A percentile compares a stretch with the other conserved stretches of the same genome.
These are phyloP conservation scores for Brachionus asplanchnoidis DNA, from an alignment of 1,140 invertebrate genomes.

Conservation along the genomic window DNA sequence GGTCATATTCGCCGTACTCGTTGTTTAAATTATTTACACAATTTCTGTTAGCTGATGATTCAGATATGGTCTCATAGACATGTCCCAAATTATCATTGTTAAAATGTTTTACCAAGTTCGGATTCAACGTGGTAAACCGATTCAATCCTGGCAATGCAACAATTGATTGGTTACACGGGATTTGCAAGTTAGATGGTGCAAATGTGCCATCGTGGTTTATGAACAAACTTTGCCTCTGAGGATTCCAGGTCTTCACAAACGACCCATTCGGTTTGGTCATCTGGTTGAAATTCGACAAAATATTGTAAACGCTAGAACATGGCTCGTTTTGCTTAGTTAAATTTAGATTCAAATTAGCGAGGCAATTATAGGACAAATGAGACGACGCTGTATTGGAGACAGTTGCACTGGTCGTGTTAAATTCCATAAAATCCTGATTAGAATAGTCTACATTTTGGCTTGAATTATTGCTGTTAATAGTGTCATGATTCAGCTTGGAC, in stretches of 20 bases:
- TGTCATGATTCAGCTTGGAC: neutral
- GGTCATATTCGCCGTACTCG: neutral
- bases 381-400: neutral
- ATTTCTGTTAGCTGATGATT: neutral
- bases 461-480: neutral
- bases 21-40: neutral
- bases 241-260: neutral
- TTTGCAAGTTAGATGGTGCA: neutral
- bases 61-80: neutral
- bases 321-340: neutral
- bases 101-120: neutral
- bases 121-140: neutral
- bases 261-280: neutral
- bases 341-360: constrained; percentile 26
- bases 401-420: neutral
- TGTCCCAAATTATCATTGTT: neutral
- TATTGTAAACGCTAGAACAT: neutral
- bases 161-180: neutral
- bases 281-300: neutral
- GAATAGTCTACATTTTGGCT: neutral
- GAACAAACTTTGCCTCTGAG: neutral
- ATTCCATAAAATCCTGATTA: neutral
- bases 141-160: neutral
- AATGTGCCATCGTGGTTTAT: neutral
- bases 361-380: constrained; percentile 1